Percentiles rank a stretch among this genome's conserved stretches.
These are phyloP conservation scores for Apamea sordens DNA, from an alignment of 2,888 invertebrate genomes.

Conservation along the genomic window DNA sequence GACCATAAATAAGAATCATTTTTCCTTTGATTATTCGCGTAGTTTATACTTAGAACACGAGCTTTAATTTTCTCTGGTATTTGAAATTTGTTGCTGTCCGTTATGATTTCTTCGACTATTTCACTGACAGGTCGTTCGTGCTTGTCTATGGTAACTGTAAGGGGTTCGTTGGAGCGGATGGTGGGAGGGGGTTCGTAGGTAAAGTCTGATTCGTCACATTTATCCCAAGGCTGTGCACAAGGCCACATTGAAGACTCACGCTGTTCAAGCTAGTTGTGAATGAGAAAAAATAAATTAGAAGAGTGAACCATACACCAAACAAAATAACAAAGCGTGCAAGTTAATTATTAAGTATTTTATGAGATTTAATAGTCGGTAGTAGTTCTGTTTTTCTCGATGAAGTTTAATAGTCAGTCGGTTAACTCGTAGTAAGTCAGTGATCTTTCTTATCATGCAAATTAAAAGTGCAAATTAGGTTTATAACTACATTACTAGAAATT, in stretches of 20 bases:
- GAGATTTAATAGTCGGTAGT: not conserved
- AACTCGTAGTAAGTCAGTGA: not conserved
- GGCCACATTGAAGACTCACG: constrained; percentile 83
- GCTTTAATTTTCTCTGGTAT: constrained; percentile 79
- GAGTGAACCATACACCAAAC: constrained; percentile 59
- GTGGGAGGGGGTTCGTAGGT: constrained; percentile 76
- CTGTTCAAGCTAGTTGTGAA: constrained; percentile 86
- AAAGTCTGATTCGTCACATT: constrained; percentile 82
- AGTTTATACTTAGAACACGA: constrained; percentile 73
- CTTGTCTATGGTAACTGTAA: constrained; percentile 60
- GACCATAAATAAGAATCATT: constrained; percentile 85
- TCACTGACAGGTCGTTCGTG: constrained; percentile 75
- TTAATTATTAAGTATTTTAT: constrained; percentile 3
- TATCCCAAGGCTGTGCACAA: constrained; percentile 82
- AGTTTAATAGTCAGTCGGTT: not conserved
- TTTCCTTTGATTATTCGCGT: constrained; percentile 70
- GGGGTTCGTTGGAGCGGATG: constrained; percentile 64
- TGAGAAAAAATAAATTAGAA: constrained; percentile 74
- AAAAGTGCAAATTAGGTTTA: constrained; percentile 16
- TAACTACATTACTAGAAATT: not conserved
- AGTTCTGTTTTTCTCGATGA: not conserved
- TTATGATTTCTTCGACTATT: constrained; percentile 81
- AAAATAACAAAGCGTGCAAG: constrained; percentile 22
- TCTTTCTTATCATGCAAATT: constrained; percentile 12
- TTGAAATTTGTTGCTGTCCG: constrained; percentile 75